phyloP scores from a whole-genome alignment of 2,113 vertebrate species.

The Xenus cinereus region DNA sequence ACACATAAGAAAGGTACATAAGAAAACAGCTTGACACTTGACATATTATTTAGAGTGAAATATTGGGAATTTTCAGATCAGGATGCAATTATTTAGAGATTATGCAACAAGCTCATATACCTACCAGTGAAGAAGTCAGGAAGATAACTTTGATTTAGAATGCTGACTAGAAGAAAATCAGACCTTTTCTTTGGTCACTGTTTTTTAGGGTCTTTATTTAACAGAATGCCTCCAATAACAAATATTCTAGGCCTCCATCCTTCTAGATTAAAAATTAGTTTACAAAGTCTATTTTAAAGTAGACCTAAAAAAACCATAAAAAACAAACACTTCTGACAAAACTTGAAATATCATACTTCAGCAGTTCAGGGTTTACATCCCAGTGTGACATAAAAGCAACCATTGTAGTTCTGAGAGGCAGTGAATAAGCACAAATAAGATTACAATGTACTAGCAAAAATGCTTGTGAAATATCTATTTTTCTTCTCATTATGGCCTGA shows the following conservation, averaged over 20 bases:
- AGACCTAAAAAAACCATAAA: background rate
- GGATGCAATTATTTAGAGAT: background rate
- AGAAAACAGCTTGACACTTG: background rate
- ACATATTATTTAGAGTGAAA: background rate
- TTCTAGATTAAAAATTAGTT: background rate
- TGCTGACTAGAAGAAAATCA: background rate
- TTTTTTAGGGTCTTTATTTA: background rate
- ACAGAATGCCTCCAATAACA: background rate
- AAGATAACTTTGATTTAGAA: background rate
- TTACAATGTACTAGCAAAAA: background rate
- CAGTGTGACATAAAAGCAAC: background rate
- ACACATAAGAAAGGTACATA: background rate
- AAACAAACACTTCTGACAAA: background rate
- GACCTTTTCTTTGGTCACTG: background rate
- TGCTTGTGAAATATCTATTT: background rate
- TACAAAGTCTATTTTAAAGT: background rate
- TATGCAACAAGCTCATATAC: background rate
- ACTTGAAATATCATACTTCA: background rate
- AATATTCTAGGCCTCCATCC: background rate
- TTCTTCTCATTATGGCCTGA: background rate
- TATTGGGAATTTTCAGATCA: background rate
- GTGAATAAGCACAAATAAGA: background rate
- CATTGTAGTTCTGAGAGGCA: background rate
- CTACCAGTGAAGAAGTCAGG: background rate
- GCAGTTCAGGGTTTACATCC: fast-evolving